Conservation (phyloP, 2,888 invertebrate species). For the Pterostichus niger region DNA sequence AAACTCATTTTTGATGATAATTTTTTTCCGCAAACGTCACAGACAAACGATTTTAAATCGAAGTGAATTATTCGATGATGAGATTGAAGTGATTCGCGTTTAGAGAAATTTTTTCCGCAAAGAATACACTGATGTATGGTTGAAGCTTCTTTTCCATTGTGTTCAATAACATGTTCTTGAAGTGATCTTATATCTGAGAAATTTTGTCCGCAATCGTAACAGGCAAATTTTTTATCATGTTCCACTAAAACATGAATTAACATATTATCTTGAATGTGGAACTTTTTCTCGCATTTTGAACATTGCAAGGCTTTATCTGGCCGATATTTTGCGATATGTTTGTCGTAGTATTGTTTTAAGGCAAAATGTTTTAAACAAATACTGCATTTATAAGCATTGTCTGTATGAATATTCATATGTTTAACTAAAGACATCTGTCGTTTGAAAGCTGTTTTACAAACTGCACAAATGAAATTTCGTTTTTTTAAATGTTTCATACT, state of each 20-base stretch:
- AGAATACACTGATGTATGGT: slow-evolving; percentile 26
- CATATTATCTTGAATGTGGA: slow-evolving; percentile 41
- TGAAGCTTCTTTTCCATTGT: slow-evolving; percentile 19
- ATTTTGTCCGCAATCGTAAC: slow-evolving; percentile 10
- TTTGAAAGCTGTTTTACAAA: slow-evolving; percentile 49
- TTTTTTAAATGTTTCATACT: slow-evolving; percentile 43
- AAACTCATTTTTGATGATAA: slow-evolving; percentile 75
- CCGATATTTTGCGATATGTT: slow-evolving; percentile 25
- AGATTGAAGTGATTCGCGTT: slow-evolving; percentile 21
- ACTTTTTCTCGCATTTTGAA: slow-evolving; percentile 41
- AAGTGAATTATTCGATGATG: slow-evolving; percentile 39
- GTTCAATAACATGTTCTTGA: slow-evolving; percentile 46
- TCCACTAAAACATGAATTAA: slow-evolving; percentile 33
- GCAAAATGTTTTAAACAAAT: slow-evolving; percentile 41
- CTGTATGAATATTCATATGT: slow-evolving; percentile 50
- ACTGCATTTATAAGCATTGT: slow-evolving; percentile 32
- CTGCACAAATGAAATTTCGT: slow-evolving; percentile 29
- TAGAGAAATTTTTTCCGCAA: slow-evolving; percentile 41
- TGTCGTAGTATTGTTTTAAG: slow-evolving; percentile 6
- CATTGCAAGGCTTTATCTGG: slow-evolving; percentile 20
- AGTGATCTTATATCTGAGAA: slow-evolving; percentile 23
- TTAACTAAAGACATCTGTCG: background rate
- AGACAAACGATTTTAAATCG: slow-evolving; percentile 53
- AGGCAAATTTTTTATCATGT: slow-evolving; percentile 45
- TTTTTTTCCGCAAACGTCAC: slow-evolving; percentile 71